These are phyloP conservation scores for Arvicanthis niloticus DNA, from an alignment of 2,113 vertebrate genomes.

Conservation along the genomic window DNA sequence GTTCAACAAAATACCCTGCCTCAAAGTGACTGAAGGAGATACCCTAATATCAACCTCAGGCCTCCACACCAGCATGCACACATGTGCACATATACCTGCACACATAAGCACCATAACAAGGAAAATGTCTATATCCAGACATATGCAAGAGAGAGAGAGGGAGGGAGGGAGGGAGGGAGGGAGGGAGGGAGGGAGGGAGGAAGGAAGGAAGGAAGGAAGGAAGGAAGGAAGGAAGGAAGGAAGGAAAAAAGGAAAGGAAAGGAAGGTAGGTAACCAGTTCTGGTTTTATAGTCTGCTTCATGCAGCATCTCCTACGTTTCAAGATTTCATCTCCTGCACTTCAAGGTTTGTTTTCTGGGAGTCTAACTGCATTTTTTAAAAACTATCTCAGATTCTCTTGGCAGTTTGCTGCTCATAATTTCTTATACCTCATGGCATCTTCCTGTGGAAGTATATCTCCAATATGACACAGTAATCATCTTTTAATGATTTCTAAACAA, in stretches of 20 bases:
- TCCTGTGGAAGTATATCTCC: neutral
- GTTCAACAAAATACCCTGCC: neutral
- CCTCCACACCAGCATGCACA: neutral
- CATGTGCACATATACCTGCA: neutral
- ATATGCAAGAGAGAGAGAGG: neutral
- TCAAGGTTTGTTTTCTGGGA: neutral
- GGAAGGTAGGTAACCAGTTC: neutral
- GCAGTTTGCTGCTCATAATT: neutral
- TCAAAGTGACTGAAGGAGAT: neutral
- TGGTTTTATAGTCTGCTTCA: neutral
- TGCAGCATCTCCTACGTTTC: neutral
- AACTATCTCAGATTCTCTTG: neutral
- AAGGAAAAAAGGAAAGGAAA: no score
- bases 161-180: no score
- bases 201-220: no score
- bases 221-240: no score
- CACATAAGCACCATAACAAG: neutral
- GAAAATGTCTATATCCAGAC: no score
- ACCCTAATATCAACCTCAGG: neutral
- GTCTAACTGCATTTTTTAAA: neutral
- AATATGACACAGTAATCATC: neutral
- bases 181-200: no score
- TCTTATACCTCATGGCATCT: neutral
- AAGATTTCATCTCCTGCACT: neutral
- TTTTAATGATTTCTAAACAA: slow-evolving; percentile 35